Conservation (phyloP, 2,113 vertebrate species). For the Strix aluco region DNA sequence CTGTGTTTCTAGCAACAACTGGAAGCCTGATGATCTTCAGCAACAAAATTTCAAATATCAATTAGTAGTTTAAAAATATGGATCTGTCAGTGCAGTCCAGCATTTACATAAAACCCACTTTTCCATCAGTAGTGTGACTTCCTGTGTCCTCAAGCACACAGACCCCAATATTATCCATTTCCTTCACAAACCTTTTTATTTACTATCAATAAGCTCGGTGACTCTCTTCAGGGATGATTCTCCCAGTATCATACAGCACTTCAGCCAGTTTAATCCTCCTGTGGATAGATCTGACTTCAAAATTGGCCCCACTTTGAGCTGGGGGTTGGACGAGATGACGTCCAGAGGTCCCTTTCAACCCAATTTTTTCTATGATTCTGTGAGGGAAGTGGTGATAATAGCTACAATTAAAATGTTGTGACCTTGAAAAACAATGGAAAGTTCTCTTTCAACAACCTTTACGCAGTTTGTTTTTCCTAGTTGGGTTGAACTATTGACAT, state of each 20-base stretch:
- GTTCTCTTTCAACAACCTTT: neutral
- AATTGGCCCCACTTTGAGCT: neutral
- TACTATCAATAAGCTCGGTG: neutral
- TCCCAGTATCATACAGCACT: neutral
- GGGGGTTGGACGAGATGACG: neutral
- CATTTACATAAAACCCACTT: neutral
- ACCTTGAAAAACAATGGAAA: neutral
- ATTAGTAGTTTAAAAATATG: neutral
- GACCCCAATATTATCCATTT: neutral
- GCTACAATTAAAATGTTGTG: neutral
- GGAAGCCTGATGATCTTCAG: neutral
- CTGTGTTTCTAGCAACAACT: slow-evolving; percentile 4
- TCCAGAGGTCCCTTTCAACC: neutral
- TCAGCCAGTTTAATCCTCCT: neutral
- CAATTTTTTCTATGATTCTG: neutral
- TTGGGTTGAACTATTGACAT: neutral
- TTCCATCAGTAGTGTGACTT: neutral
- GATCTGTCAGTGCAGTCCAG: neutral
- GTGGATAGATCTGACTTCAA: neutral
- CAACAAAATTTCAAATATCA: neutral
- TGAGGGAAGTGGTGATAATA: neutral
- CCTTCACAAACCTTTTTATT: neutral
- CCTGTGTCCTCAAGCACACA: neutral
- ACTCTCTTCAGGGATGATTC: neutral
- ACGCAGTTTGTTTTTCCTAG: neutral